Evolutionary conservation across 2,797 vertebrate genomes (phyloP), one percentile per base, ranked within the genome.

Genomic region (Sebastes hubbsi): DNA sequence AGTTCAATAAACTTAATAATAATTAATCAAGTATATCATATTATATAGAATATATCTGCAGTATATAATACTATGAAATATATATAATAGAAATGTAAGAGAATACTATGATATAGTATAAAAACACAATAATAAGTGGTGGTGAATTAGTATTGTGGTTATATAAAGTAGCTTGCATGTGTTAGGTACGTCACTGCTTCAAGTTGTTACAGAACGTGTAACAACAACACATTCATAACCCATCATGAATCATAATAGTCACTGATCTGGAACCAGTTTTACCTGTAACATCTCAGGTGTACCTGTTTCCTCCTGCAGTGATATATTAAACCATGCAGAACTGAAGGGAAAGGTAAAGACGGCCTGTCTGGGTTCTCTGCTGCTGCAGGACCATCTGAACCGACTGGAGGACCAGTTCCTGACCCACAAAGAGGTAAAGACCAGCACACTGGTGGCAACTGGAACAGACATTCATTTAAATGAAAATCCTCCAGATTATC

Each of bases 251-350:
- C 42, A 46, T 46, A 46, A 7, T 16, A 46, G 42, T 58, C 58
- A 29, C 8, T 59, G 32, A 27, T 56, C 18, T 12, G 34, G 11
- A 24, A 4, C 16, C 14, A 29, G 58, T 49, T 22, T 13, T 7
- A 25, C 22, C n/a, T 25, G 38, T 62, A 6, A n/a, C 11, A 18
- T 68, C 32, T 38, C 13, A 38, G 24, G 72, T 56, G 72, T 59
- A 32, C 64, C 18, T 54, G 63, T 63, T 34, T 74, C 24, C 4
- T 77, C 20, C 94, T 91, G 29, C 94, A 98, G 97, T n/a, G 92
- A 96, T 12, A 88, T 99, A 58, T 85, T 97, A 64, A 94, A 96
- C 22, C 94, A 97, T 30, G 79, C 86, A 4, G 92, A 92, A 42
- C 91, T 99, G 89, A 83, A 90, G 0, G 79, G 73, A 2, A 91